Conservation (phyloP, 2,888 invertebrate species). For the Sinopyrophorus schimmeli region DNA sequence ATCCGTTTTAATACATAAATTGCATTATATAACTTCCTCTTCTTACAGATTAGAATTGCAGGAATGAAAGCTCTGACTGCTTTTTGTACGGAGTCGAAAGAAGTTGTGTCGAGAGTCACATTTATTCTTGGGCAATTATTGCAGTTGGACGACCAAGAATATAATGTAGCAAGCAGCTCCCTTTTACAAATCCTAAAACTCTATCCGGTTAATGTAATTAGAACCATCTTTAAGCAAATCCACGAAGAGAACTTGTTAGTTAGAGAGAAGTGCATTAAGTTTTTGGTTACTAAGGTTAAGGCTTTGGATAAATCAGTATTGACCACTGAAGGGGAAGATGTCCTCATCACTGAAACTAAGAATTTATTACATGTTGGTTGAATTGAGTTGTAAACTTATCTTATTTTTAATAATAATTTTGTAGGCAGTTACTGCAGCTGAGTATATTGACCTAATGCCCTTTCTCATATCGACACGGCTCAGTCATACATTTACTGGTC, state of each 20-base stretch:
- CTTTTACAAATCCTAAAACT: constrained; percentile 76
- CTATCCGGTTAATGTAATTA: constrained; percentile 68
- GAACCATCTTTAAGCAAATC: constrained; percentile 62
- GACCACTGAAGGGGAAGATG: constrained; percentile 83
- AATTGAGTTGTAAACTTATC: constrained; percentile 1
- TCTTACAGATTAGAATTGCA: constrained; percentile 84
- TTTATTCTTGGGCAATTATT: constrained; percentile 91
- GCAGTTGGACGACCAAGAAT: constrained; percentile 85
- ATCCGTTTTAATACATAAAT: constrained; percentile 1
- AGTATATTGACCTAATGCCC: constrained; percentile 88
- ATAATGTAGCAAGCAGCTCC: constrained; percentile 82
- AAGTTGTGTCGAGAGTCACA: constrained; percentile 82
- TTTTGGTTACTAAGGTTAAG: constrained; percentile 81
- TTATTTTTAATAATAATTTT: constrained; percentile 13
- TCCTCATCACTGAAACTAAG: constrained; percentile 80
- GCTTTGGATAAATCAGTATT: constrained; percentile 76
- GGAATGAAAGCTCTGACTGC: constrained; percentile 90
- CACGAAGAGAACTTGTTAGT: constrained; percentile 72
- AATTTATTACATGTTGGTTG: constrained; percentile 74
- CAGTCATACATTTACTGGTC: constrained; percentile 80
- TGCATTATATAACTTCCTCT: neutral
- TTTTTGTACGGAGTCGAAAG: constrained; percentile 83
- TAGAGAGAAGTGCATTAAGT: constrained; percentile 85
- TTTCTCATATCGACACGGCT: constrained; percentile 80
- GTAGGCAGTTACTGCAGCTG: constrained; percentile 87